Conservation (phyloP, 2,113 vertebrate species). For the Leucopsar rothschildi region DNA sequence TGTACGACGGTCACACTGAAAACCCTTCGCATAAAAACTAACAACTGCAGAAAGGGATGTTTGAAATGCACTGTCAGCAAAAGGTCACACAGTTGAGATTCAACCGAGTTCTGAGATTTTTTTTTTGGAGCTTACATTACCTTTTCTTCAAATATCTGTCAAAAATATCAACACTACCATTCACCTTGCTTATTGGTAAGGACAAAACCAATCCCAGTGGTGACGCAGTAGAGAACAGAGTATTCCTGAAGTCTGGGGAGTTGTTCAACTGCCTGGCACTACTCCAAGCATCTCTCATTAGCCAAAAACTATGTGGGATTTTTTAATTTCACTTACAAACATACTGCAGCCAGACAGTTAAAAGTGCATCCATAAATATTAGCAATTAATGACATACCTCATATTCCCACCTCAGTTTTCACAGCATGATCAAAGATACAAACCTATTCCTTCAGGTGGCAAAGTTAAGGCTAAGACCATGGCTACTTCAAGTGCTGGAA, state of each 20-base stretch:
- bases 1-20: background rate
- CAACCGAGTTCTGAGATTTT: background rate
- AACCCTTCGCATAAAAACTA: background rate
- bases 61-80: background rate
- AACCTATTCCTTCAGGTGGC: background rate
- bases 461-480: background rate
- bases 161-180: background rate
- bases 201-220: background rate
- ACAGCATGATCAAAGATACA: background rate
- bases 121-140: background rate
- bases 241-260: background rate
- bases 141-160: background rate
- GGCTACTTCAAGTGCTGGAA: background rate
- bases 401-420: background rate
- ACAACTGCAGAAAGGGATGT: background rate
- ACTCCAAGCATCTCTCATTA: background rate
- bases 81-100: background rate
- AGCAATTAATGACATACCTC: background rate
- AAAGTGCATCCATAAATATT: background rate
- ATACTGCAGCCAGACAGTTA: background rate
- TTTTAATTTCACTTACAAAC: background rate
- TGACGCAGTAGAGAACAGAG: background rate
- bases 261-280: background rate
- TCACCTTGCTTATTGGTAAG: background rate
- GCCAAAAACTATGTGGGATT: background rate